phyloP scores from a whole-genome alignment of 1,140 invertebrate genomes.

The Drosophila kurseongensis region DNA sequence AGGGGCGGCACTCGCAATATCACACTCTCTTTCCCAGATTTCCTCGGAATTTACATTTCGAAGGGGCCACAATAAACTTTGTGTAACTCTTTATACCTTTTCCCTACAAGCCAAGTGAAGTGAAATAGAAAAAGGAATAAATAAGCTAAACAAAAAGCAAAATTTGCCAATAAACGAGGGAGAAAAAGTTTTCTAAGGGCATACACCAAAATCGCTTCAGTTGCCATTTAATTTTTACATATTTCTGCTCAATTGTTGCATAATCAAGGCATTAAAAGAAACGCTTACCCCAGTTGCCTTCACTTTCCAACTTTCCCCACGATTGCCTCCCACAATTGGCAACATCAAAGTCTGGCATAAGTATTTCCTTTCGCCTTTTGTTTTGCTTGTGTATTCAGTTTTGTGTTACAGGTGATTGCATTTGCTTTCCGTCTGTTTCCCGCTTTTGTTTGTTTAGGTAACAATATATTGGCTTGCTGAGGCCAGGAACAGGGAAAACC shows the following conservation, averaged over 20 bases:
- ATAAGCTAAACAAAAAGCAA: slow-evolving; percentile 66
- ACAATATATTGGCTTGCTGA: slow-evolving; percentile 59
- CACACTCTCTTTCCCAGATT: slow-evolving; percentile 27
- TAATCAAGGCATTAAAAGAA: slow-evolving; percentile 75
- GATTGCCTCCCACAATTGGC: slow-evolving; percentile 55
- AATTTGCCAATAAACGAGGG: slow-evolving; percentile 65
- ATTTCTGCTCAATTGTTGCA: slow-evolving; percentile 51
- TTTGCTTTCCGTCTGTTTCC: slow-evolving; percentile 45
- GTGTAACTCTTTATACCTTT: slow-evolving; percentile 47
- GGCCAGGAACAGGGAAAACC: slow-evolving; percentile 25
- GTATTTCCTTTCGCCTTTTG: slow-evolving; percentile 62
- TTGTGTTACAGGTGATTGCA: slow-evolving; percentile 80
- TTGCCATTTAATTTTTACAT: slow-evolving; percentile 59
- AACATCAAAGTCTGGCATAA: slow-evolving; percentile 70
- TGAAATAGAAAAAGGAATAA: slow-evolving; percentile 80
- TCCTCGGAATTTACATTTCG: slow-evolving; percentile 24
- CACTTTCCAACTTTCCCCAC: slow-evolving; percentile 15
- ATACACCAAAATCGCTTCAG: slow-evolving; percentile 54
- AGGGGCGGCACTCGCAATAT: slow-evolving; percentile 26
- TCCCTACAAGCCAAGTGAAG: slow-evolving; percentile 45
- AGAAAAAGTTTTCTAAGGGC: slow-evolving; percentile 39
- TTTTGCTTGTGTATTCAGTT: slow-evolving; percentile 79
- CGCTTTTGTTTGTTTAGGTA: slow-evolving; percentile 69
- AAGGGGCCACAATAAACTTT: slow-evolving; percentile 57
- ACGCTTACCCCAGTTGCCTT: slow-evolving; percentile 47